phyloP scores from a whole-genome alignment of 2,888 invertebrate species.

The Allygus modestus region DNA sequence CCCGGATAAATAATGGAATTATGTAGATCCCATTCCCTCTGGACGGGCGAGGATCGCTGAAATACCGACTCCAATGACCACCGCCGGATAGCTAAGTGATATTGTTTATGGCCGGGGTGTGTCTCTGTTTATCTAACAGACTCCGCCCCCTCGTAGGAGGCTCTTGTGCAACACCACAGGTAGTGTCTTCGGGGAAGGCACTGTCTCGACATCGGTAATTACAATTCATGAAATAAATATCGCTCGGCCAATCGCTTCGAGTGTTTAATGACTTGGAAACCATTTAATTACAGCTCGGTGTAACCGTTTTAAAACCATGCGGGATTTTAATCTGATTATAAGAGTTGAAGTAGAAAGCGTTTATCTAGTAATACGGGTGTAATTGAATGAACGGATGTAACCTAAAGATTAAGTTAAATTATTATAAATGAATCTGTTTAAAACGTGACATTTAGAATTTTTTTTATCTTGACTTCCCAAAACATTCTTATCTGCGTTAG shows the following conservation, averaged over 20 bases:
- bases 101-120: conserved; percentile 39
- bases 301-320: neutral
- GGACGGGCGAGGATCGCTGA: conserved; percentile 21
- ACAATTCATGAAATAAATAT: neutral
- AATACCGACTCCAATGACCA: conserved; percentile 3
- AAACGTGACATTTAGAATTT: too few species aligned
- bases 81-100: conserved; percentile 43
- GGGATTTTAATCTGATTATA: neutral
- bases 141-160: neutral
- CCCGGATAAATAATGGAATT: conserved; percentile 49
- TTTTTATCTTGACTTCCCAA: too few species aligned
- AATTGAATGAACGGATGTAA: too few species aligned
- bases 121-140: conserved; percentile 45
- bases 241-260: neutral
- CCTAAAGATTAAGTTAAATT: too few species aligned
- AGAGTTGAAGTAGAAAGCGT: neutral
- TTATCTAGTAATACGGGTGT: too few species aligned
- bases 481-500: too few species aligned
- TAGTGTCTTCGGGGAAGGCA: conserved; percentile 26
- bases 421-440: too few species aligned
- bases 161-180: conserved; percentile 28
- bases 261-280: conserved; percentile 30
- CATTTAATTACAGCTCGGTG: conserved; percentile 22
- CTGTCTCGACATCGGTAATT: neutral
- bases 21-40: conserved; percentile 48